Conservation (phyloP, 2,113 vertebrate genomes). For the Ctenodactylus gundi region DNA sequence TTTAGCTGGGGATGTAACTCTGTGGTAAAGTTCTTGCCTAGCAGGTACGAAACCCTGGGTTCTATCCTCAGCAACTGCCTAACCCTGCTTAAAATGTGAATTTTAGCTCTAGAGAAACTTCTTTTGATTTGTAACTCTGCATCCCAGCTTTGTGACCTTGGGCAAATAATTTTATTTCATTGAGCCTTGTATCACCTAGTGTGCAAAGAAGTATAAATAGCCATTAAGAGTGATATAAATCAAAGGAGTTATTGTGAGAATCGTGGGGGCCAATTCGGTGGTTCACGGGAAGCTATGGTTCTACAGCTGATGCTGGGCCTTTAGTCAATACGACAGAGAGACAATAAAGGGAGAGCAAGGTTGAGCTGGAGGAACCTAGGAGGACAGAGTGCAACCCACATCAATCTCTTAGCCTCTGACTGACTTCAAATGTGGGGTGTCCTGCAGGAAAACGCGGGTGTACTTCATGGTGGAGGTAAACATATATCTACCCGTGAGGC, state of each 20-base stretch:
- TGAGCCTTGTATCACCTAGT: background rate
- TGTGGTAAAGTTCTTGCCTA: background rate
- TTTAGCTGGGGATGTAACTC: background rate
- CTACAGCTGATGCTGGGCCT: background rate
- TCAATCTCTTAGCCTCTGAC: background rate
- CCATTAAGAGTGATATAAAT: background rate
- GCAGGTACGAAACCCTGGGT: too few species aligned
- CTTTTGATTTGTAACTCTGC: constrained; percentile 18
- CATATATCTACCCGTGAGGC: background rate
- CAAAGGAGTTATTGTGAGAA: background rate
- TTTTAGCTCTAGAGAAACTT: background rate
- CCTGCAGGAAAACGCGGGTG: background rate
- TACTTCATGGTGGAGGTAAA: background rate
- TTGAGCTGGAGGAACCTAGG: background rate
- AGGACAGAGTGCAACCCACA: background rate
- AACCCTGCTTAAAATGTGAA: background rate
- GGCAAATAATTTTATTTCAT: constrained; percentile 32
- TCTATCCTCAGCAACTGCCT: too few species aligned
- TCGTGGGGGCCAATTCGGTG: background rate
- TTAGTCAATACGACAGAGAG: background rate
- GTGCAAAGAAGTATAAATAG: constrained; percentile 16
- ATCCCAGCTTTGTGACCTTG: constrained; percentile 10
- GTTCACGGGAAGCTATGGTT: constrained; percentile 1
- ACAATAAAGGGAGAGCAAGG: background rate
- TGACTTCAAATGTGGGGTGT: background rate